Base-by-base conservation (phyloP, 2,888 invertebrate genomes). In the Philereme vetulata region DNA sequence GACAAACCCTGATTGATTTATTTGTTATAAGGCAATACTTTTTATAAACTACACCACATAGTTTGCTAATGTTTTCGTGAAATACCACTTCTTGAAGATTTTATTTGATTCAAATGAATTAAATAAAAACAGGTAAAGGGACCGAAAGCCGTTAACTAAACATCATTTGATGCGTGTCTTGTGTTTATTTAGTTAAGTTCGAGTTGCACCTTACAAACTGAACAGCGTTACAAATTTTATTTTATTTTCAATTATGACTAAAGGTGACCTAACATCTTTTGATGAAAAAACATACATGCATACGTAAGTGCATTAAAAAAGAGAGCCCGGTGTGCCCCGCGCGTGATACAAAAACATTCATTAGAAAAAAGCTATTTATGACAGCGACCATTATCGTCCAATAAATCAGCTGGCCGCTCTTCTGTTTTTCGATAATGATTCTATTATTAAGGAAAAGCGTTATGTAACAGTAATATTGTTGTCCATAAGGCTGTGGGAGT, bases 391-490 rank as follows among this genome's bases (percentile, higher is more conserved):
- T 92, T 92, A 91, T 90, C 91, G 86, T 90, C 88, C 80, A 91
- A 92, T 92, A 92, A 92, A 92, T 92, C 92, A 92, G 92, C 92
- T 91, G 92, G 86, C 90, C 90, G 85, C 90, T 92, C 91, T 92
- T 91, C 92, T 92, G 92, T 91, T 92, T 80, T 91, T 91, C 90
- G 86, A 91, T 91, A 91, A 92, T 92, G 91, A 92, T 92, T 92
- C 92, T 91, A 92, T 92, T 92, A 91, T 92, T 91, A 92, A 89
- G 90, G 92, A 89, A 90, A 92, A 90, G 89, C 90, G 90, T 91
- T 90, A 88, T 89, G 88, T 91, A 90, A 91, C 92, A 91, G 92
- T 90, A 89, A 87, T 88, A 86, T 88, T 90, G 87, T 85, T 88
- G 87, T 78, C 66, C 76, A 72, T 66, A 56, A 42, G 42, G 75